A percentile compares a stretch with the other conserved stretches of the same genome.
Conservation (phyloP, 2,113 vertebrate genomes). For the Coracopsis vasa region DNA sequence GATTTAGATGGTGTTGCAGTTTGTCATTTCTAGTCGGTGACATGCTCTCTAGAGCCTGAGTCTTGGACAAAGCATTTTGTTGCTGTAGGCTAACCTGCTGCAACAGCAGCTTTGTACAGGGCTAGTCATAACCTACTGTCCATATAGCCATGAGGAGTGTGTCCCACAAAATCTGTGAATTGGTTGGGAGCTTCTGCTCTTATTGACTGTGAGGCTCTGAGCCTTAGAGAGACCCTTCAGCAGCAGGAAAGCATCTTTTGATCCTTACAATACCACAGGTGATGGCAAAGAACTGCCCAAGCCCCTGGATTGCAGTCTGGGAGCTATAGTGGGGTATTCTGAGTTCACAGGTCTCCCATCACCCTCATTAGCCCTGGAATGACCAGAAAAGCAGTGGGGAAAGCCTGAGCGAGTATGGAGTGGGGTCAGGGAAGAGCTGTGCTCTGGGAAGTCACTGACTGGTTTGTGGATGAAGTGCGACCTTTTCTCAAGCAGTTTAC, state of each 20-base stretch:
- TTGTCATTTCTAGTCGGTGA: not conserved
- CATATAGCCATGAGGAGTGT: fast-evolving
- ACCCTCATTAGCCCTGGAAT: not conserved
- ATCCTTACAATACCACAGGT: not conserved
- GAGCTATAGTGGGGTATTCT: not conserved
- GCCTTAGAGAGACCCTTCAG: not conserved
- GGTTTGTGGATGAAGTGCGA: not conserved
- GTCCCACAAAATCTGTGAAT: not conserved
- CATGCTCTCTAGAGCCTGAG: fast-evolving
- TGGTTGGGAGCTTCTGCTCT: not conserved
- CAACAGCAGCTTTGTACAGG: not conserved
- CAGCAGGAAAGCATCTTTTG: not conserved
- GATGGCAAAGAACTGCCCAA: not conserved
- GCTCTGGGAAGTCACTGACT: not conserved
- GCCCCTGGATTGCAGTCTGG: not conserved
- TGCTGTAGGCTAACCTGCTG: not conserved
- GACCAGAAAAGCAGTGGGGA: not conserved
- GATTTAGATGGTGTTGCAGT: not conserved
- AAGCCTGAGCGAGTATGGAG: fast-evolving
- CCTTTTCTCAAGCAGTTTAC: not conserved
- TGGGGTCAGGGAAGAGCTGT: not conserved
- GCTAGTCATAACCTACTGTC: not conserved
- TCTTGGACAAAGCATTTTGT: not conserved
- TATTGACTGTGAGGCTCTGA: not conserved
- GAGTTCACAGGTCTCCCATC: not conserved